These are phyloP conservation scores for Pelagia noctiluca DNA, from an alignment of 30 jellyfish, hydroid and myxozoan species.

Conservation along the genomic window DNA sequence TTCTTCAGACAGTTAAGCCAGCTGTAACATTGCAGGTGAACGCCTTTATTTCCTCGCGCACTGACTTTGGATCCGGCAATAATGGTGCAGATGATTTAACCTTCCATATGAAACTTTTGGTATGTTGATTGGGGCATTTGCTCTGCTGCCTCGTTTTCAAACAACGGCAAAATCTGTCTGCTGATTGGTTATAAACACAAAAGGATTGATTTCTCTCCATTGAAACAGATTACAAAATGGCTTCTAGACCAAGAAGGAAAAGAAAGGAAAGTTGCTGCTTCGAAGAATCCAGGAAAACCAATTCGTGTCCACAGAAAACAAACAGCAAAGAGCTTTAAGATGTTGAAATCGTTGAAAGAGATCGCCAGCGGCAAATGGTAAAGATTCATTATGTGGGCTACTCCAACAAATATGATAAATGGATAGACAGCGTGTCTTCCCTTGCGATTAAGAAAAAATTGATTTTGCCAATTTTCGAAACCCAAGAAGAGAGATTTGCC, in stretches of 20 bases:
- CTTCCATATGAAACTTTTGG: not conserved
- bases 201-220: too few relatives aligned
- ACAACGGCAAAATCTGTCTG: not conserved
- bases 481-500: too few relatives aligned
- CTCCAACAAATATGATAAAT: slow-evolving; percentile 18
- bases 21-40: too few relatives aligned
- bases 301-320: not conserved
- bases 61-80: too few relatives aligned
- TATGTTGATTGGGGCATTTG: not conserved
- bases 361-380: slow-evolving; percentile 3
- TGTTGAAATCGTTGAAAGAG: slow-evolving; percentile 27
- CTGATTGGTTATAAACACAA: not conserved
- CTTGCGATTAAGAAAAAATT: slow-evolving; percentile 4
- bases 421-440: slow-evolving; percentile 30
- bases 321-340: slow-evolving; percentile 36
- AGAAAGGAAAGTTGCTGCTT: too few relatives aligned
- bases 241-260: too few relatives aligned
- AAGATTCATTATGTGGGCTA: slow-evolving; percentile 31
- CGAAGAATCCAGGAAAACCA: not conserved
- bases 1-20: slow-evolving; percentile 5
- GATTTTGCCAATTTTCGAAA: not conserved
- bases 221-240: too few relatives aligned
- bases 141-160: not conserved
- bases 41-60: too few relatives aligned
- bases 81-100: too few relatives aligned